Evolutionary conservation across 2,888 invertebrate species (phyloP), one percentile per base, ranked within the genome.

Genomic region (Stenodera caucasica): DNA sequence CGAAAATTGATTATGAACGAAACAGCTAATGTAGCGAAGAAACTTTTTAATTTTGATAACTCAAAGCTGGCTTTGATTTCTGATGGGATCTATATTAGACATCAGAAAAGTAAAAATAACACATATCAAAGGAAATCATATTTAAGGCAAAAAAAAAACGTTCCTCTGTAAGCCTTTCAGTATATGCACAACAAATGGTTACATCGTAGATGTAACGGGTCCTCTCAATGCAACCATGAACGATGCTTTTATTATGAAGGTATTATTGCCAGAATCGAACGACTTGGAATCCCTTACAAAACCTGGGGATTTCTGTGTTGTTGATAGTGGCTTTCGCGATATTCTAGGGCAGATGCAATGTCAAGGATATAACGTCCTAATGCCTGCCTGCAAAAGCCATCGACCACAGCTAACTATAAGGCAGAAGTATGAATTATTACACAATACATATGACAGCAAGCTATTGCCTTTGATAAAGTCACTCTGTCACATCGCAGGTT

Each of bases 81-180:
- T 30, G 66, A 67, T 37, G 66, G 66, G 1, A 67, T 64, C 0
- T 67, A 67, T 30, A 14, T 60, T 2, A n/a, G 55, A 5, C 67
- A 67, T 55, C 21, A 67, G 53, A 67, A 67, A 59, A 67, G 66
- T 60, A 37, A 3, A 5, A 67, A 67, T 45, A 64, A 64, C 56
- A 32, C 5, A 8, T 67, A 65, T 29, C 66, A 65, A 53, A 50
- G 64, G 54, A 67, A 57, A 57, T 61, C 63, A 1, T 63, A 61
- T 15, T 53, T 45, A 4, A 68, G 67, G 0, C 63, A 63, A 35
- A 35, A 67, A 67, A 35, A 67, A 65, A 15, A 21, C 14, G 2
- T 61, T 57, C 7, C 49, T 67, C 0, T 67, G 64, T 35, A 67
- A 67, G 51, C 67, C 66, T 9, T 67, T 67, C 56, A 67, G 66